phyloP scores from a whole-genome alignment of 2,113 vertebrate species.

The Myotis lucifugus region DNA sequence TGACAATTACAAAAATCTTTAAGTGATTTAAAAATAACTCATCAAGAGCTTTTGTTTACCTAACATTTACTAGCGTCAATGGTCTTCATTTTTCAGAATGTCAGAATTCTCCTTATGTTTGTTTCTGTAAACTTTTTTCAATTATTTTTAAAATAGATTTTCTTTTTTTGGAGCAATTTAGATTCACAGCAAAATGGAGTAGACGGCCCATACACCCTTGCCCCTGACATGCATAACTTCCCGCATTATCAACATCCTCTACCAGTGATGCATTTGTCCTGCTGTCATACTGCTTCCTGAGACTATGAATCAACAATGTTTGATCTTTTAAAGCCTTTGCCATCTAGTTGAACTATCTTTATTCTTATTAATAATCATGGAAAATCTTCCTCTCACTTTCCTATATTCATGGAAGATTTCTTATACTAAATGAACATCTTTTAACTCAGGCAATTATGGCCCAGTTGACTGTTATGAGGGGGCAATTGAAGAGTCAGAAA shows the following conservation, averaged over 20 bases:
- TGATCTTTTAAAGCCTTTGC: neutral
- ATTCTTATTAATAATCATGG: neutral
- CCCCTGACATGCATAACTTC: neutral
- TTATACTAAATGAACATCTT: neutral
- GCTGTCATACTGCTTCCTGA: neutral
- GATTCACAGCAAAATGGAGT: neutral
- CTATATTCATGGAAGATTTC: neutral
- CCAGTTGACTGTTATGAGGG: neutral
- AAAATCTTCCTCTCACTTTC: neutral
- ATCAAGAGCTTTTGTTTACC: neutral
- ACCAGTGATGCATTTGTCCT: neutral
- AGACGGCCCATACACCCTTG: neutral
- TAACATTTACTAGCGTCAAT: neutral
- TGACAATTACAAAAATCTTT: neutral
- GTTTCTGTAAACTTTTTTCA: neutral
- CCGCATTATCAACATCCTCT: neutral
- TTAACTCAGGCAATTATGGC: neutral
- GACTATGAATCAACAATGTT: neutral
- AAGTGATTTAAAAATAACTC: slow-evolving; percentile 17
- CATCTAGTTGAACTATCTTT: neutral
- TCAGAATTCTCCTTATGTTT: neutral
- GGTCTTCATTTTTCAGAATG: neutral
- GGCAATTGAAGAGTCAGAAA: neutral
- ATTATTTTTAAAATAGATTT: neutral
- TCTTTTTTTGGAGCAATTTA: neutral